Evolutionary conservation across 1,140 invertebrate species (phyloP).

Genomic region (Caenorhabditis tropicalis): DNA sequence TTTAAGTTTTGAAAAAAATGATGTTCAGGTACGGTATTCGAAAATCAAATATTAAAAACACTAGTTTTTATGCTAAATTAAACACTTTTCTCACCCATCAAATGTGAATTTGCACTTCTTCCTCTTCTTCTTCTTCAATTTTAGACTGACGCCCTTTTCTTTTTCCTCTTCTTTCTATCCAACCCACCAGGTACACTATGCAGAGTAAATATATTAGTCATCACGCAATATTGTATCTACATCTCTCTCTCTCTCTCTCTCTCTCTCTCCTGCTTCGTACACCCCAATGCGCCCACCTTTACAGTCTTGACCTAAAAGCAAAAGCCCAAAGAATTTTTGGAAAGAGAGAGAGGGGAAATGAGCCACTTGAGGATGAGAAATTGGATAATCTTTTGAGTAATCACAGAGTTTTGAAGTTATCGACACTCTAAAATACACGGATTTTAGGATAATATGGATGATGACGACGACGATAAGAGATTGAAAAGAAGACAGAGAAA

Average conservation of each 20-base stretch:
- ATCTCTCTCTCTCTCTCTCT: constrained; percentile 2
- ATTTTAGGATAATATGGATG: constrained; percentile 46
- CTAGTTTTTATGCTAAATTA: not conserved
- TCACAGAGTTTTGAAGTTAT: not conserved
- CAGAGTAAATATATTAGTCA: constrained; percentile 38
- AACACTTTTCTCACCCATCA: not conserved
- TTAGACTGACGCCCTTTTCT: not conserved
- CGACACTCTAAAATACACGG: not conserved
- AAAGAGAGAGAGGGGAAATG: not conserved
- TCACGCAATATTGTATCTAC: constrained; percentile 40
- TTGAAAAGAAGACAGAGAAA: constrained; percentile 55
- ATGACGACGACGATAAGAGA: constrained; percentile 52
- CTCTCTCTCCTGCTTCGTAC: no score
- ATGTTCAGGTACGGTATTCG: no score
- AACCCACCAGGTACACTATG: constrained; percentile 28
- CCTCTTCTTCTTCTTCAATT: constrained; percentile 1
- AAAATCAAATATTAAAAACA: no score
- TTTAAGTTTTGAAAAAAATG: no score
- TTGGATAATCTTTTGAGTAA: constrained; percentile 38
- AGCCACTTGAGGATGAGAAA: constrained; percentile 34
- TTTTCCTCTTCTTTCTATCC: not conserved
- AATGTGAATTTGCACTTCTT: not conserved
- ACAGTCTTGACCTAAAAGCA: constrained; percentile 27
- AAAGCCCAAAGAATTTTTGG: not conserved
- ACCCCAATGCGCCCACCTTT: constrained; percentile 12